Base-by-base conservation (phyloP, 2,888 invertebrate species). In the Nomada flava region DNA sequence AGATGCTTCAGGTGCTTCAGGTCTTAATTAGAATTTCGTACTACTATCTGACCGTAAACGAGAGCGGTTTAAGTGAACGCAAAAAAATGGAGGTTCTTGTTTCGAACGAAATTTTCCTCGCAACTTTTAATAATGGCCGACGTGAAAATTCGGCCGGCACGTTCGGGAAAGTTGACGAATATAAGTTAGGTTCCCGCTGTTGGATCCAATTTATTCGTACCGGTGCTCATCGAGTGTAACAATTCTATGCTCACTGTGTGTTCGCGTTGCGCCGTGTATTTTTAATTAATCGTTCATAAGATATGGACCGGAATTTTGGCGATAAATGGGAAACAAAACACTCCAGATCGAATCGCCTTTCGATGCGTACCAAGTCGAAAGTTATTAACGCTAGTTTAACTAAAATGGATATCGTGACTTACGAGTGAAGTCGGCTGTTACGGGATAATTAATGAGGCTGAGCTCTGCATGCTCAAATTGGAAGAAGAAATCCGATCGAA, bases 1-100 rank as follows among this genome's bases (percentile, higher is more conserved):
- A 47, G 68, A 42, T 2, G 29, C 70, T 57, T 9, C 13, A 47
- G 57, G 44, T 57, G 42, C 23, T 59, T 18, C n/a, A 20, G 47
- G 29, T 50, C 60, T 36, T 70, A 70, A 70, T 70, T 70, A 60
- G 60, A 60, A 60, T 70, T 50, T 53, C 55, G 42, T 9, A 2
- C 18, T 7, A 55, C 55, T 18, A 60, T 18, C 29, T 29, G 18
- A 18, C 18, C 59, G 5, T 11, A 47, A 3, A 47, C 47, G 47
- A 47, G 47, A 47, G 15, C 47, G 47, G 47, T 47, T 15, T 47
- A 15, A 47, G 15, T 47, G 15, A 47, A 47, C 10, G 47, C 11
- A 47, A 47, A 47, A 47, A 15, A 15, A 15, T 47, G 0, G 2
- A 0, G 11, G 13, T 7, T 7, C 7, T 7, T 7, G 36, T 5